Conservation (phyloP, 1,140 invertebrate genomes). For the Trichoplusia ni region DNA sequence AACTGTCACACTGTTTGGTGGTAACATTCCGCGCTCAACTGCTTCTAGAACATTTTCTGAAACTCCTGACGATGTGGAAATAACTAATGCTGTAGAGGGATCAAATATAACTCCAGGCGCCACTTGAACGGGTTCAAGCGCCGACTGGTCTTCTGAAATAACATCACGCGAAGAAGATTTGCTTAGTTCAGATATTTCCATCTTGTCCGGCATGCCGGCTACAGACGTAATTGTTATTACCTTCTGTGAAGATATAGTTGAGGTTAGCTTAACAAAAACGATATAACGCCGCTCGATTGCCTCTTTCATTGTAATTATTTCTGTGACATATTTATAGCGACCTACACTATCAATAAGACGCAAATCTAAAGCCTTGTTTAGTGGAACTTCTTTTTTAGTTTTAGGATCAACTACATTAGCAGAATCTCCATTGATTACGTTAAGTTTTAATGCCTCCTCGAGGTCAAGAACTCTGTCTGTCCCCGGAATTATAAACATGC, state of each 20-base stretch:
- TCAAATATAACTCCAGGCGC: constrained; percentile 88
- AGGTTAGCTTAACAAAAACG: constrained; percentile 78
- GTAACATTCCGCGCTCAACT: constrained; percentile 85
- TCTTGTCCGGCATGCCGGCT: constrained; percentile 84
- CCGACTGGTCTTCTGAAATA: constrained; percentile 80
- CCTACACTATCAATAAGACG: constrained; percentile 90
- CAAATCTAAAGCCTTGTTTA: constrained; percentile 89
- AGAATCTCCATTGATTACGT: constrained; percentile 92
- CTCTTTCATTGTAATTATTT: constrained; percentile 88
- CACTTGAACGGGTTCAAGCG: constrained; percentile 86
- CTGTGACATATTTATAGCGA: constrained; percentile 84
- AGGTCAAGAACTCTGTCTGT: constrained; percentile 93
- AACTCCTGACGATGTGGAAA: constrained; percentile 87
- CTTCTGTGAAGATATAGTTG: constrained; percentile 75
- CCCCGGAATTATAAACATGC: constrained; percentile 93
- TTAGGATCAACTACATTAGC: constrained; percentile 89
- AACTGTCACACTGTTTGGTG: constrained; percentile 87
- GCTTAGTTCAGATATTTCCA: constrained; percentile 83
- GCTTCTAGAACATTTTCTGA: constrained; percentile 87
- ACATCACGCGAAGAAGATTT: constrained; percentile 55
- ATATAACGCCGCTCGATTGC: constrained; percentile 88
- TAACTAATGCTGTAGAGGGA: constrained; percentile 87
- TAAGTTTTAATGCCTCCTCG: constrained; percentile 92
- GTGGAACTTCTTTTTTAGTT: constrained; percentile 86
- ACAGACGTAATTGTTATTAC: constrained; percentile 85